Conservation (phyloP, 2,113 vertebrate species). For the Blennius ocellaris region DNA sequence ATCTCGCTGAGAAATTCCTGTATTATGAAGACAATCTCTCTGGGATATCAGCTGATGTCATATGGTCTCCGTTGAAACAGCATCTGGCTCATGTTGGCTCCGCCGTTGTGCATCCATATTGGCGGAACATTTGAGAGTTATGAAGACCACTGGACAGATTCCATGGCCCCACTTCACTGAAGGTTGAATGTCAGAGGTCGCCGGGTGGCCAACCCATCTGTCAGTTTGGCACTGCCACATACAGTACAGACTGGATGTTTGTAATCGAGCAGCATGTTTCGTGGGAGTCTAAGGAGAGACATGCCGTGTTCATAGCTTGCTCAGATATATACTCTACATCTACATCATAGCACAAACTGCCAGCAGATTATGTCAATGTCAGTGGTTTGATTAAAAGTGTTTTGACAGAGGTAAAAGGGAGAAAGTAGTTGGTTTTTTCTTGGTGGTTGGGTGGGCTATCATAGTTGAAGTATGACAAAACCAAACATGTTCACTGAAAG, state of each 20-base stretch:
- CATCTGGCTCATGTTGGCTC: conserved; percentile 54
- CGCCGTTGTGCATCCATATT: conserved; percentile 36
- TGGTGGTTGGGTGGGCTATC: not conserved
- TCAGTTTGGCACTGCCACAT: conserved; percentile 46
- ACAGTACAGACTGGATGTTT: conserved; percentile 48
- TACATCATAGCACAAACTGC: not conserved
- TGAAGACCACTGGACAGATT: conserved; percentile 66
- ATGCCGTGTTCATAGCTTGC: conserved; percentile 38
- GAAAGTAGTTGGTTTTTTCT: not conserved
- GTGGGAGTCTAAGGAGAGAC: conserved; percentile 51
- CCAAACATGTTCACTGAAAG: not conserved
- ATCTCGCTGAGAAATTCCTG: not conserved
- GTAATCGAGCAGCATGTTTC: conserved; percentile 47
- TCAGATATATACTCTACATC: conserved; percentile 30
- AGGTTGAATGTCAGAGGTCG: conserved; percentile 72
- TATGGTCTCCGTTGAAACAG: conserved; percentile 41
- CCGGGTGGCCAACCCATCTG: conserved; percentile 67
- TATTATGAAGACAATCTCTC: conserved; percentile 5
- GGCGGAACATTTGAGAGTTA: conserved; percentile 66
- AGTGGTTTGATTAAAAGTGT: conserved; percentile 18
- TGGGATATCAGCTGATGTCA: conserved; percentile 40
- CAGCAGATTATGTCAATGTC: conserved; percentile 22
- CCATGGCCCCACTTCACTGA: conserved; percentile 55
- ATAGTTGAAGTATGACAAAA: not conserved
- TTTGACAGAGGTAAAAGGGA: conserved; percentile 7